Percentiles rank a stretch among this genome's conserved stretches.
Evolutionary conservation across 2,113 vertebrate species (phyloP).

Genomic region (Megaceryle torquata): DNA sequence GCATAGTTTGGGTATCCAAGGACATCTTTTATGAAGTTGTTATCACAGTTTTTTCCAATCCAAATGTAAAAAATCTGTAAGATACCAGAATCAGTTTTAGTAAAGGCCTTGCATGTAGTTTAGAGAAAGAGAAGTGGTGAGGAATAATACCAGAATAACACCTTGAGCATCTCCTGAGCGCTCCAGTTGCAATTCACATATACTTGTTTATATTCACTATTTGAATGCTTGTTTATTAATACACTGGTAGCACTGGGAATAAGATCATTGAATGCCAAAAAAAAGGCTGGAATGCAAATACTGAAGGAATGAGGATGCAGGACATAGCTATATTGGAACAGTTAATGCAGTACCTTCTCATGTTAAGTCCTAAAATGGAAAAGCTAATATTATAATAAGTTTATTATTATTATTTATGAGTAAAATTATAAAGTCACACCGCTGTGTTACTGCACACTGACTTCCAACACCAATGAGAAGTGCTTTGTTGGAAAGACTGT

Average conservation of each 20-base stretch:
- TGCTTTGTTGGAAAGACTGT: background rate
- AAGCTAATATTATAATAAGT: background rate
- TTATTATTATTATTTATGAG: too few species aligned
- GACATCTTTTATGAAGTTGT: constrained; percentile 90
- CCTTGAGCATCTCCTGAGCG: background rate
- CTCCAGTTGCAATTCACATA: background rate
- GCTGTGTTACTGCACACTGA: background rate
- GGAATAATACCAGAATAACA: background rate
- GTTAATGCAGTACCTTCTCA: background rate
- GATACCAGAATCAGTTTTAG: background rate
- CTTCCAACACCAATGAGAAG: background rate
- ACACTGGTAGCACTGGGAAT: background rate
- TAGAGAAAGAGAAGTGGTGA: background rate
- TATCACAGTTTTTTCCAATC: constrained; percentile 90
- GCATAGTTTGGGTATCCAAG: constrained; percentile 87
- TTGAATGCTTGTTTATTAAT: background rate
- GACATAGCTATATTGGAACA: background rate
- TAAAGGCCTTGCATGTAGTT: background rate
- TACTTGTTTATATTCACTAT: background rate
- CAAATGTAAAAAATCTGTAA: constrained; percentile 90
- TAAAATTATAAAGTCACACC: background rate
- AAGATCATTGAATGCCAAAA: background rate
- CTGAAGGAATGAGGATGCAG: background rate
- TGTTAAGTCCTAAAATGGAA: background rate
- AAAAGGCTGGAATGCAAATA: background rate